Percentiles rank a stretch among this genome's conserved stretches.
phyloP scores from a whole-genome alignment of 37 sponge, comb jelly and placozoan genomes.

The Ianthella basta region DNA sequence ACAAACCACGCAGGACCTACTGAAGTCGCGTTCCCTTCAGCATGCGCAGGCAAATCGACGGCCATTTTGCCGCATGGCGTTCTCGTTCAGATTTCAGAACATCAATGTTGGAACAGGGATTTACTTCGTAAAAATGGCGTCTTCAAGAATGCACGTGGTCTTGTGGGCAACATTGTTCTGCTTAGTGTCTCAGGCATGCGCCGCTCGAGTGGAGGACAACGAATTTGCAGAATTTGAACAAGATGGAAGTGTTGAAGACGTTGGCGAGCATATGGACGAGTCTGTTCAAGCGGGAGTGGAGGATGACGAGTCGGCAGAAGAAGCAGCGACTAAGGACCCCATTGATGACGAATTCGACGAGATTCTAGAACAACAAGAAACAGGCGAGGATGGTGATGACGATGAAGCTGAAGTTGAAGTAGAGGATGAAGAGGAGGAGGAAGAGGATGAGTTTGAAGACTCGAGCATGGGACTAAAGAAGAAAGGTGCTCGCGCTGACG shows the following conservation, averaged over 20 bases:
- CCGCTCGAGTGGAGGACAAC: constrained; percentile 33
- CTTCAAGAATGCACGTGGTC: neutral
- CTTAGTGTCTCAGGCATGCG: neutral
- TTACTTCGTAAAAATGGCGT: constrained; percentile 2
- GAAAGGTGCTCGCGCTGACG: neutral
- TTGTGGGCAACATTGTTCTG: neutral
- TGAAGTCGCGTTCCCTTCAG: too few relatives aligned
- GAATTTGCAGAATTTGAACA: constrained; percentile 74
- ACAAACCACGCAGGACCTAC: too few relatives aligned
- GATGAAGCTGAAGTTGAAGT: constrained; percentile 21
- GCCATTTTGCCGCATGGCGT: too few relatives aligned
- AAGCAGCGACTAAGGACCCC: neutral
- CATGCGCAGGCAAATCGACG: too few relatives aligned
- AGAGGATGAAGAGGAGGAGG: constrained; percentile 22
- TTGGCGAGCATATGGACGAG: constrained; percentile 31
- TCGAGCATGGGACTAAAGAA: neutral
- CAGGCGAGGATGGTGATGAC: constrained; percentile 45
- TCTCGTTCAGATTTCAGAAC: too few relatives aligned
- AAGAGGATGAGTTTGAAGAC: constrained; percentile 21
- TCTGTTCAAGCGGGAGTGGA: constrained; percentile 19
- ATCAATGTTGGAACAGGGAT: neutral
- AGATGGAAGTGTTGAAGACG: constrained; percentile 43
- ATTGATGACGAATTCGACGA: neutral
- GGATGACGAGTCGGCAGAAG: neutral
- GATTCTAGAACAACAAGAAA: constrained; percentile 17